These are phyloP conservation scores for Xiphias gladius DNA, from an alignment of 2,113 vertebrate species.

Conservation along the genomic window DNA sequence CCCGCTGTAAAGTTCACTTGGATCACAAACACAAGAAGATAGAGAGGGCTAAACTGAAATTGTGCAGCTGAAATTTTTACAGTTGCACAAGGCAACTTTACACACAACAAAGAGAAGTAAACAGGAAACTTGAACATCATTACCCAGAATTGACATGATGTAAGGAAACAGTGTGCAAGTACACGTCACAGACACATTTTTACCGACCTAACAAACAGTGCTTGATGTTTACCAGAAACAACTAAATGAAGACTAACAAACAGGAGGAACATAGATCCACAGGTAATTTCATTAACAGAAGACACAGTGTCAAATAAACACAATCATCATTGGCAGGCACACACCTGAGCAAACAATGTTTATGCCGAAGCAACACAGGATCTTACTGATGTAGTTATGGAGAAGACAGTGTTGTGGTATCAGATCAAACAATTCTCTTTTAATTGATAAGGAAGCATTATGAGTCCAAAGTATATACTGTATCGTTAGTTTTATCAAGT, in stretches of 20 bases:
- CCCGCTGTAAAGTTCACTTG: no score
- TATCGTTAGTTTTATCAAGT: not conserved
- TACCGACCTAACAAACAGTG: not conserved
- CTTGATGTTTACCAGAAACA: not conserved
- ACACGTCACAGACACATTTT: not conserved
- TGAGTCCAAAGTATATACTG: not conserved
- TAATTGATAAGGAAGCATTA: constrained; percentile 21
- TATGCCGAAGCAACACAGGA: constrained; percentile 9
- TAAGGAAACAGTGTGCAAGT: not conserved
- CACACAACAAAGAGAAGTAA: not conserved
- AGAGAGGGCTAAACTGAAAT: no score
- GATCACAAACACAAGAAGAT: not conserved
- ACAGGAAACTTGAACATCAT: constrained; percentile 6
- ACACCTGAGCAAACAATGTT: constrained; percentile 33
- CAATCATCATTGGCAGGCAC: not conserved
- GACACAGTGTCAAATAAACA: not conserved
- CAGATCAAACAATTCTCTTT: not conserved
- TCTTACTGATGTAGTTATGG: constrained; percentile 21
- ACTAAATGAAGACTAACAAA: no score
- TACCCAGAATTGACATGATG: not conserved
- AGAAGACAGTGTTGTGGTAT: not conserved
- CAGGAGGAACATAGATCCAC: no score
- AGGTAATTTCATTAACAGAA: constrained; percentile 13
- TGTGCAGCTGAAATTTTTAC: not conserved
- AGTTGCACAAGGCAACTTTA: not conserved